These are phyloP conservation scores for Sericinus montela DNA, from an alignment of 2,888 invertebrate species.

Conservation along the genomic window DNA sequence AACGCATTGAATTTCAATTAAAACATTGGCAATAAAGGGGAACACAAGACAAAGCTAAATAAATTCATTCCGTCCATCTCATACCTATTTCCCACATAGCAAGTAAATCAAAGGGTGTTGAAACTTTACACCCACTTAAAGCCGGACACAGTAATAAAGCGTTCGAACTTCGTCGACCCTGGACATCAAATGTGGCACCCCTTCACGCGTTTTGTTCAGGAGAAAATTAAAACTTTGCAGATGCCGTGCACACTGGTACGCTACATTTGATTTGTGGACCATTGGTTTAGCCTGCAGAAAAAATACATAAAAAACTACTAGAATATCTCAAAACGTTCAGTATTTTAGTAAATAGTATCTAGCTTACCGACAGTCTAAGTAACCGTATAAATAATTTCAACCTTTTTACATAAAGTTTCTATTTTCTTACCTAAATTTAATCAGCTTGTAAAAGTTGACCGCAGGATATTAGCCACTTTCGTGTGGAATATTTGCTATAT, in stretches of 20 bases:
- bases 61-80: conserved; percentile 55
- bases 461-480: too few relatives aligned
- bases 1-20: conserved; percentile 16
- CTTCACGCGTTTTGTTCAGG: conserved; percentile 62
- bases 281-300: conserved; percentile 3
- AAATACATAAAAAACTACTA: too few relatives aligned
- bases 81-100: conserved; percentile 64
- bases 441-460: too few relatives aligned
- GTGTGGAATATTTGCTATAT: too few relatives aligned
- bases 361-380: conserved; percentile 39
- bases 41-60: conserved; percentile 47
- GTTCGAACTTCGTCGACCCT: conserved; percentile 74
- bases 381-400: conserved; percentile 35
- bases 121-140: conserved; percentile 80
- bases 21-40: conserved; percentile 14
- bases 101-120: conserved; percentile 80
- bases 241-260: conserved; percentile 40
- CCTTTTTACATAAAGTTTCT: conserved; percentile 3
- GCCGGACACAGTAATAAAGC: conserved; percentile 79
- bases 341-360: too few relatives aligned
- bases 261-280: conserved; percentile 26
- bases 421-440: too few relatives aligned
- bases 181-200: conserved; percentile 74
- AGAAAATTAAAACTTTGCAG: conserved; percentile 70
- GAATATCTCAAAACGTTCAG: too few relatives aligned